phyloP scores from a whole-genome alignment of 1,140 invertebrate species.

The Andricus grossulariae region DNA sequence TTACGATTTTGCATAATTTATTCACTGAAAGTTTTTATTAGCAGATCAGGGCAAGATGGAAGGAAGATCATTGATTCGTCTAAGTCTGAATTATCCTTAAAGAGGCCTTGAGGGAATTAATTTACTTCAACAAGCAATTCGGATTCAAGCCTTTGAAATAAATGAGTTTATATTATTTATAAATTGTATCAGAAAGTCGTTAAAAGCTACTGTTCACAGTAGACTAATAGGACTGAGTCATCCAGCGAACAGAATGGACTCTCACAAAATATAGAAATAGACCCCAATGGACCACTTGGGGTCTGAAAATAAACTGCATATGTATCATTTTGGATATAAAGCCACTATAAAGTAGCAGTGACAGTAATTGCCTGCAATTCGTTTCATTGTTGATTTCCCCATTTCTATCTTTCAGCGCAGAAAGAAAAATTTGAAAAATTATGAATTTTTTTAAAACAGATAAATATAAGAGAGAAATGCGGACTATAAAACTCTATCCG shows the following conservation, averaged over 20 bases:
- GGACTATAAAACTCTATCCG: not conserved
- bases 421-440: not conserved
- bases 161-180: constrained; percentile 46
- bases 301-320: constrained; percentile 3
- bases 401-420: not conserved
- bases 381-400: not conserved
- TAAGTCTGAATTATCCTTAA: not conserved
- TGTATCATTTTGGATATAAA: constrained; percentile 21
- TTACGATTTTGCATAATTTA: too few species aligned
- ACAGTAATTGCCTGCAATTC: constrained; percentile 1
- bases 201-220: constrained; percentile 39
- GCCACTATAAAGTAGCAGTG: not conserved
- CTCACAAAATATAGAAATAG: constrained; percentile 69
- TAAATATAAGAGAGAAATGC: not conserved
- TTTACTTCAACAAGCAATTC: not conserved
- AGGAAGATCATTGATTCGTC: too few species aligned
- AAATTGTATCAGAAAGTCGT: constrained; percentile 55
- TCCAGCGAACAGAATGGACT: constrained; percentile 51
- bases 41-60: too few species aligned
- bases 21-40: too few species aligned
- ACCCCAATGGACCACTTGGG: constrained; percentile 50
- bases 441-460: not conserved
- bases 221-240: constrained; percentile 66
- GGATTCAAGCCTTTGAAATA: not conserved
- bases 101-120: not conserved